Conservation (phyloP, 2,113 vertebrate species). For the Perca flavescens region DNA sequence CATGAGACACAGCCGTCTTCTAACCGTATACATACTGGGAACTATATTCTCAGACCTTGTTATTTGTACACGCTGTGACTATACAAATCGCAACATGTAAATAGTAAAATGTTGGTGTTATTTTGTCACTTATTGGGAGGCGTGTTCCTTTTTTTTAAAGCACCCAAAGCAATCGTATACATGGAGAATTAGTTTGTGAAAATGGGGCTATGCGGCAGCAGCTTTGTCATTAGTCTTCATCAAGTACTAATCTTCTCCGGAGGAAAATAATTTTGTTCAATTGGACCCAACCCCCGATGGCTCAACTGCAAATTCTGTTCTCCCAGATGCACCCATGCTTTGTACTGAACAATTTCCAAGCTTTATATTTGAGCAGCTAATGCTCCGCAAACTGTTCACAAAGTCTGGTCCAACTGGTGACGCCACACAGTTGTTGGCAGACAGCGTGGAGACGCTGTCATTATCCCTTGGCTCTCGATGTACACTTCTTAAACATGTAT, state of each 20-base stretch:
- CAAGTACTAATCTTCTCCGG: not conserved
- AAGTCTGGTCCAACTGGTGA: conserved; percentile 6
- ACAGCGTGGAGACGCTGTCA: not conserved
- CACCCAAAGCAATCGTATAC: not conserved
- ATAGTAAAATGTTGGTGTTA: too few species aligned
- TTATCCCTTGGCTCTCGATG: not conserved
- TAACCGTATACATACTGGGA: too few species aligned
- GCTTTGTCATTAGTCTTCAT: not conserved
- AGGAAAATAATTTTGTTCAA: not conserved
- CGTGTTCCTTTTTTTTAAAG: not conserved
- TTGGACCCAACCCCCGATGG: conserved; percentile 4
- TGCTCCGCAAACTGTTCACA: not conserved
- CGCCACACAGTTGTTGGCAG: not conserved
- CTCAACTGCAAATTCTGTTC: not conserved
- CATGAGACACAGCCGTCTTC: too few species aligned
- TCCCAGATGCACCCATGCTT: conserved; percentile 6
- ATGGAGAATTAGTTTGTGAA: not conserved
- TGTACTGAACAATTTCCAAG: not conserved
- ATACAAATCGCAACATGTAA: too few species aligned
- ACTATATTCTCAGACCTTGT: too few species aligned
- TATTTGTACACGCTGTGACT: too few species aligned
- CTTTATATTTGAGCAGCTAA: conserved; percentile 10
- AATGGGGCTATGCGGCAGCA: not conserved
- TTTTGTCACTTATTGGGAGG: too few species aligned
- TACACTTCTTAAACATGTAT: too few species aligned